Evolutionary conservation across 2,113 vertebrate species (phyloP).

Genomic region (Nothobranchius furzeri): DNA sequence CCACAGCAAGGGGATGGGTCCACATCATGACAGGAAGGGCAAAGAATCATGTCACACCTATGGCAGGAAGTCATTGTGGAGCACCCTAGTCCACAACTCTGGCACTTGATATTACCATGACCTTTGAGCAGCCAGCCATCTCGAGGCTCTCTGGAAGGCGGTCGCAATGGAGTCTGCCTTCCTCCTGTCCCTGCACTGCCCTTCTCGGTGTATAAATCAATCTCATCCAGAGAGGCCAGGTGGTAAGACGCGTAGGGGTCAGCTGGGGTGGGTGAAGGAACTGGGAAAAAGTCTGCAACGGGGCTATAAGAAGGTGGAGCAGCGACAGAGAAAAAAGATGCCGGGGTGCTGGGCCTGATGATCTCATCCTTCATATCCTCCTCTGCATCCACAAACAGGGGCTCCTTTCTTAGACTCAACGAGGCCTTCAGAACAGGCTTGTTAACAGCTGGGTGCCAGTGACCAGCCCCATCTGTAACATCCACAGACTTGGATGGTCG

Average conservation of each 20-base stretch:
- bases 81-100: slow-evolving; percentile 87
- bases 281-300: slow-evolving; percentile 84
- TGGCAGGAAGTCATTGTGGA: slow-evolving; percentile 86
- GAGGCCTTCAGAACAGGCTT: slow-evolving; percentile 90
- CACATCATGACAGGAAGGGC: slow-evolving; percentile 75
- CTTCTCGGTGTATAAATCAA: slow-evolving; percentile 93
- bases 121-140: slow-evolving; percentile 85
- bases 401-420: slow-evolving; percentile 90
- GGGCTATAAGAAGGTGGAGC: slow-evolving; percentile 85
- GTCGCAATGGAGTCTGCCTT: slow-evolving; percentile 75
- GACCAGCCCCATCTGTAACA: slow-evolving; percentile 89
- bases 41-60: slow-evolving; percentile 88
- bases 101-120: slow-evolving; percentile 90
- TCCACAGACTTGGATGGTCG: slow-evolving; percentile 94
- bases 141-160: slow-evolving; percentile 76
- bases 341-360: slow-evolving; percentile 85
- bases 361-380: slow-evolving; percentile 93
- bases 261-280: slow-evolving; percentile 79
- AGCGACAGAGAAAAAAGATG: slow-evolving; percentile 86
- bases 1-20: slow-evolving; percentile 81
- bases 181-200: slow-evolving; percentile 73
- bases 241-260: slow-evolving; percentile 85
- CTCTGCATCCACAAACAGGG: slow-evolving; percentile 82
- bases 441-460: slow-evolving; percentile 86
- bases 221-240: slow-evolving; percentile 90